phyloP scores from a whole-genome alignment of 2,797 vertebrate species.

The Heteromormyrus szaboi region DNA sequence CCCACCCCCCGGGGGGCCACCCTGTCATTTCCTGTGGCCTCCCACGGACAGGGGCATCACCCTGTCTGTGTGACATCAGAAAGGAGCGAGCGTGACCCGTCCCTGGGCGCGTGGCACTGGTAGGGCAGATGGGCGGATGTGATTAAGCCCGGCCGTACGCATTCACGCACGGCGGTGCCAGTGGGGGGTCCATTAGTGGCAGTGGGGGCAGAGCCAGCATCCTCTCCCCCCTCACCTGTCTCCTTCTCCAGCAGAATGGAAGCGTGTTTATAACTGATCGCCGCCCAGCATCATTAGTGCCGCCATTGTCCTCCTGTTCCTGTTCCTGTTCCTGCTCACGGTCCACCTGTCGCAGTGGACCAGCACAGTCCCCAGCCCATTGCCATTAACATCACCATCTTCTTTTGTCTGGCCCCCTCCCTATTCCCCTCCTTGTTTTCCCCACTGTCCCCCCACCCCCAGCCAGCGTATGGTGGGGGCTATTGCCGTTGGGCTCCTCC shows the following conservation, averaged over 20 bases:
- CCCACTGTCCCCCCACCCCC: too few species aligned
- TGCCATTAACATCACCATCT: background rate
- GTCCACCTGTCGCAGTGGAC: background rate
- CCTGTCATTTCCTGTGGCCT: background rate
- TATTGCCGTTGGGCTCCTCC: background rate
- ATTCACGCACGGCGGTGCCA: background rate
- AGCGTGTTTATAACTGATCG: slow-evolving; percentile 65
- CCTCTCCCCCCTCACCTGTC: background rate
- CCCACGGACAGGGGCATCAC: background rate
- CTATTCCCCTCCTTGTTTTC: background rate
- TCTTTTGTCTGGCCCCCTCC: background rate
- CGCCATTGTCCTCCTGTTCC: background rate
- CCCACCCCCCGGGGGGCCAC: background rate
- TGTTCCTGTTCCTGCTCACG: background rate
- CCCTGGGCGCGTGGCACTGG: background rate
- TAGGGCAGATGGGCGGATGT: background rate
- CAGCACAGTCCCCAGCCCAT: background rate
- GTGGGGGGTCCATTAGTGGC: background rate
- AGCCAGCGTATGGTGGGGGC: background rate
- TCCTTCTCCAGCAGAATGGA: slow-evolving; percentile 45
- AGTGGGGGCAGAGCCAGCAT: background rate
- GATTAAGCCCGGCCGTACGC: background rate
- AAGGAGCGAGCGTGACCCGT: background rate
- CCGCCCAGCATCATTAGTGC: background rate
- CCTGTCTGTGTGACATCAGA: background rate